Conservation (phyloP, 30 jellyfish, hydroid and myxozoan genomes). For the Cassiopea andromeda region DNA sequence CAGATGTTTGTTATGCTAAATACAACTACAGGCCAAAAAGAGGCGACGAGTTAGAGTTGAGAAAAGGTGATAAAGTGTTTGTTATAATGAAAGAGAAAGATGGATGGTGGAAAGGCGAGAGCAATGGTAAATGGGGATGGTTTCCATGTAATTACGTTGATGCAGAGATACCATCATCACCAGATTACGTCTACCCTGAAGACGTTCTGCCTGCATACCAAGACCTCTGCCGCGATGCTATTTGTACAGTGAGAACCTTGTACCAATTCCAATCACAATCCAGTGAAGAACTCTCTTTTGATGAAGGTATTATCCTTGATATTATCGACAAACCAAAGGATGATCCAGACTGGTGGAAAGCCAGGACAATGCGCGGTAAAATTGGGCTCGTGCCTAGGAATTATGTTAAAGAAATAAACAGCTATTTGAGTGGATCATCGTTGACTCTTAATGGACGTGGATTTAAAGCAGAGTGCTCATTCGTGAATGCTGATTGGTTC, state of each 20-base stretch:
- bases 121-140: conserved; percentile 91
- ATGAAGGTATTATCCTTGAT: conserved; percentile 79
- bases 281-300: conserved; percentile 85
- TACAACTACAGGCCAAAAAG: conserved; percentile 77
- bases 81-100: conserved; percentile 84
- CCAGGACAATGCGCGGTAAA: conserved; percentile 92
- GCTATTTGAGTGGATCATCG: conserved; percentile 61
- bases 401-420: conserved; percentile 90
- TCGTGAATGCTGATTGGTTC: conserved; percentile 88
- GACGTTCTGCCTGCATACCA: conserved; percentile 70
- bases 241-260: conserved; percentile 86
- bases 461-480: conserved; percentile 57
- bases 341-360: conserved; percentile 99
- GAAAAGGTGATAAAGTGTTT: conserved; percentile 81
- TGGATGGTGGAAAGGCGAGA: conserved; percentile 97
- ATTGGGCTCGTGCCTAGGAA: conserved; percentile 94
- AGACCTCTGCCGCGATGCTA: conserved; percentile 60
- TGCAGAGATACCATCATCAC: conserved; percentile 38
- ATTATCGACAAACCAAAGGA: conserved; percentile 92
- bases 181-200: conserved; percentile 90
- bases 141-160: conserved; percentile 90
- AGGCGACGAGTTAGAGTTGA: conserved; percentile 86
- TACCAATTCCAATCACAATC: conserved; percentile 86
- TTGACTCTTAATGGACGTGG: conserved; percentile 63
- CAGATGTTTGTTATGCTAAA: conserved; percentile 69